Conservation (phyloP, 2,113 vertebrate species). For the Eretmochelys imbricata region DNA sequence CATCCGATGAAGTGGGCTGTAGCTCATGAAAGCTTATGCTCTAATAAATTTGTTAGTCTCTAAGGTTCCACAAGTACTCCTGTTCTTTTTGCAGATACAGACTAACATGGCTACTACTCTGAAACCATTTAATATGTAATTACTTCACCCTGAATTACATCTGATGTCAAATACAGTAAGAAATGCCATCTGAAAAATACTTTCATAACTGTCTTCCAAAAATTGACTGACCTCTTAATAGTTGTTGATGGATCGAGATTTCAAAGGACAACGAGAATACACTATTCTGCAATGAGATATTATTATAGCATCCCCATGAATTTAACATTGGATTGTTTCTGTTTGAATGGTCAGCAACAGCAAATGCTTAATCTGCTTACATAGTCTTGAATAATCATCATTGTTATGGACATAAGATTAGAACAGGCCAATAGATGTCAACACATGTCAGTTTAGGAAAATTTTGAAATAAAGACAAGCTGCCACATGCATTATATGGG, state of each 20-base stretch:
- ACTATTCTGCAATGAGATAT: conserved; percentile 10
- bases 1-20: too few relatives aligned
- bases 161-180: conserved; percentile 22
- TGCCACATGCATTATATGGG: neutral
- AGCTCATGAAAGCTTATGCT: too few relatives aligned
- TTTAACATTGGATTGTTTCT: neutral
- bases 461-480: neutral
- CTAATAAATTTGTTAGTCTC: too few relatives aligned
- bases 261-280: neutral
- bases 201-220: conserved; percentile 23
- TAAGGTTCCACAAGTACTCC: too few relatives aligned
- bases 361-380: neutral
- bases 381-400: neutral
- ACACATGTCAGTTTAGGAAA: neutral
- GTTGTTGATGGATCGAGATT: conserved; percentile 33
- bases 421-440: neutral
- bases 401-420: neutral
- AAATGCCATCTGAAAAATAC: neutral
- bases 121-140: neutral
- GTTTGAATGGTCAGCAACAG: neutral
- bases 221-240: conserved; percentile 35
- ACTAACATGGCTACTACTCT: too few relatives aligned
- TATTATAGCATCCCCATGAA: neutral
- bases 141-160: neutral
- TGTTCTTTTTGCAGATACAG: too few relatives aligned